phyloP scores from a whole-genome alignment of 2,888 invertebrate species.

The Rotaria macrura region DNA sequence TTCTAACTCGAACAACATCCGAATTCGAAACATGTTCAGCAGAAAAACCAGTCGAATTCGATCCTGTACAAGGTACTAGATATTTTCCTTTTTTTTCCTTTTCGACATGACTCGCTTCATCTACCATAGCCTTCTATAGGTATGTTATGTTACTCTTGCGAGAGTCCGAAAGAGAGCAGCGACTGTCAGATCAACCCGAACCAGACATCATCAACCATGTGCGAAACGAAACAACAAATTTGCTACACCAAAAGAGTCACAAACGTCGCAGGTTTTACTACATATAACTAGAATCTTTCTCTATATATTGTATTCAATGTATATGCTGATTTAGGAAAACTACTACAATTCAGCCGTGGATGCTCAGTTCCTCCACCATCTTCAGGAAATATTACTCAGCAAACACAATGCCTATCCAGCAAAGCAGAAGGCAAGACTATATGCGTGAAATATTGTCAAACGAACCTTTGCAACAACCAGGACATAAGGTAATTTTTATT shows the following conservation, averaged over 20 bases:
- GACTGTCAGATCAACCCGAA: constrained; percentile 12
- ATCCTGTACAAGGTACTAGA: constrained; percentile 18
- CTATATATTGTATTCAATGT: background rate
- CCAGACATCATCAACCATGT: background rate
- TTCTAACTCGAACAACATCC: background rate
- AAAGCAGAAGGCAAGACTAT: background rate
- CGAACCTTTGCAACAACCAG: background rate
- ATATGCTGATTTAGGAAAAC: background rate
- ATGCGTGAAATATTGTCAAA: constrained; percentile 16
- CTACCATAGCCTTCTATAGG: constrained; percentile 21
- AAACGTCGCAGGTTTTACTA: background rate
- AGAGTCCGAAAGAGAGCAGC: constrained; percentile 15
- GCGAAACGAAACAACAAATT: constrained; percentile 9
- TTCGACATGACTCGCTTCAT: background rate
- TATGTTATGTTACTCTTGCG: constrained; percentile 17
- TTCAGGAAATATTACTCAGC: background rate
- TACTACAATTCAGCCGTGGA: background rate
- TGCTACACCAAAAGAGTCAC: background rate
- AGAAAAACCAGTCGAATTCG: background rate
- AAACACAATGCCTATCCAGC: background rate
- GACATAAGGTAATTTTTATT: background rate
- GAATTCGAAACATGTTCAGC: background rate
- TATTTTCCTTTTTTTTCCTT: background rate
- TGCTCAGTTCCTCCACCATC: background rate
- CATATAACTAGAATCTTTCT: background rate